These are phyloP conservation scores for Heteractis magnifica DNA, from an alignment of 92 coral and sea anemone genomes.

Conservation along the genomic window DNA sequence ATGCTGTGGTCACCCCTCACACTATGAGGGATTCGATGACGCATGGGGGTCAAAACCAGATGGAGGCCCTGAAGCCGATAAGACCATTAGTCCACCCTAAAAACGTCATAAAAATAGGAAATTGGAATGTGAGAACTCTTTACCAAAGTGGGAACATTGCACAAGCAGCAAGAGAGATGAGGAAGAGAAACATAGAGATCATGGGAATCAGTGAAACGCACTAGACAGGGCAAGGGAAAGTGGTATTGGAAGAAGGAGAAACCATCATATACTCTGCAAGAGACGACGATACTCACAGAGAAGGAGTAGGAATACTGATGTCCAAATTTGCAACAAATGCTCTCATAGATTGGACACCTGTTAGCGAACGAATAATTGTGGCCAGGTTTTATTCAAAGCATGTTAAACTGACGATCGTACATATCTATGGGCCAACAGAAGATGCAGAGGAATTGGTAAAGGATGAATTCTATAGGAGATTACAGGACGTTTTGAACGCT, in stretches of 20 bases:
- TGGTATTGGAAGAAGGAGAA: slow-evolving; percentile 16
- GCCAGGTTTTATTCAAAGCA: slow-evolving; percentile 32
- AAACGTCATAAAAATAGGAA: slow-evolving; percentile 27
- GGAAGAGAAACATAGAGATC: slow-evolving; percentile 8
- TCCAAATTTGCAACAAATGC: slow-evolving; percentile 24
- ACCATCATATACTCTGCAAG: slow-evolving; percentile 49
- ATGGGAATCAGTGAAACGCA: slow-evolving; percentile 38
- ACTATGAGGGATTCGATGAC: too few species aligned
- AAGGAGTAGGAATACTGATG: slow-evolving; percentile 53
- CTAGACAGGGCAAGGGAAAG: slow-evolving; percentile 35
- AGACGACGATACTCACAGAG: slow-evolving; percentile 42
- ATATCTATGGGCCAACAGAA: slow-evolving; percentile 41
- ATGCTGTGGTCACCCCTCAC: too few species aligned
- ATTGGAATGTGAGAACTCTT: slow-evolving; percentile 38
- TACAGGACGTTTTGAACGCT: slow-evolving; percentile 30
- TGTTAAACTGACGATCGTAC: slow-evolving; percentile 26
- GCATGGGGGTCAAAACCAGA: slow-evolving; percentile 40
- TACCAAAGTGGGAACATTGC: slow-evolving; percentile 45
- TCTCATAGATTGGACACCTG: slow-evolving; percentile 44
- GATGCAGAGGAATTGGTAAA: too few species aligned
- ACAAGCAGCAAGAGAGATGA: slow-evolving; percentile 44
- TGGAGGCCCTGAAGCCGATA: slow-evolving; percentile 27
- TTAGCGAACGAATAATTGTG: slow-evolving; percentile 36
- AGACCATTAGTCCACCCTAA: slow-evolving; percentile 31
- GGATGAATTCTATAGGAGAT: slow-evolving; percentile 30